Conservation (phyloP, 1,140 invertebrate genomes). For the Camponotus floridanus region DNA sequence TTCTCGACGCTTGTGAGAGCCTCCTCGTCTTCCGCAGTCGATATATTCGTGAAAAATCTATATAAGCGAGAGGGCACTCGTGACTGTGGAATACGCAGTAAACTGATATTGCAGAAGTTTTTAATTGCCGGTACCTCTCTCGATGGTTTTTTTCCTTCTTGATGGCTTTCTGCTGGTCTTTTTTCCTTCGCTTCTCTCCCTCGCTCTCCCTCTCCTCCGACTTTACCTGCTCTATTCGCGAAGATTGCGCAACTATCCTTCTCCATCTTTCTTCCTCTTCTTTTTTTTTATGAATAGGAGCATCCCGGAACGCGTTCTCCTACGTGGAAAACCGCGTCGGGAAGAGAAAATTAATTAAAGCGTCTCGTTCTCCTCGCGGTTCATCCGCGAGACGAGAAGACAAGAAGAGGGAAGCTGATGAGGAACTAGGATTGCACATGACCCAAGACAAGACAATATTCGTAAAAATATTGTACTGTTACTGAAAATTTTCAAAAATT, state of each 20-base stretch:
- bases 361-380: conserved; percentile 24
- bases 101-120: conserved; percentile 59
- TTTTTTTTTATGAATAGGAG: conserved; percentile 46
- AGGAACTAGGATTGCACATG: too few species aligned
- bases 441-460: too few species aligned
- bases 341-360: conserved; percentile 72
- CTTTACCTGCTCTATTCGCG: background rate
- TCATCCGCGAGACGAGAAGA: conserved; percentile 35
- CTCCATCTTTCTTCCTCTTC: background rate
- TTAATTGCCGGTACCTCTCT: conserved; percentile 61
- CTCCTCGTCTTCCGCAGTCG: background rate
- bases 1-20: background rate
- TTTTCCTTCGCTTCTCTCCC: background rate
- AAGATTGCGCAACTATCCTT: background rate
- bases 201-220: background rate
- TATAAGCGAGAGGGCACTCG: conserved; percentile 6
- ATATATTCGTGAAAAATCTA: conserved; percentile 47
- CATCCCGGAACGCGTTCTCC: conserved; percentile 36
- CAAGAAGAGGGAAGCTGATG: conserved; percentile 1
- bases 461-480: too few species aligned
- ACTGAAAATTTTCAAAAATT: too few species aligned
- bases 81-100: conserved; percentile 11
- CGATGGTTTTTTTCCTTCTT: background rate
- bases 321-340: conserved; percentile 40
- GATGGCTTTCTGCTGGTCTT: too few species aligned